A percentile compares a stretch with the other conserved stretches of the same genome.
These are phyloP conservation scores for Shargacucullia verbasci DNA, from an alignment of 2,888 invertebrate genomes.

Conservation along the genomic window DNA sequence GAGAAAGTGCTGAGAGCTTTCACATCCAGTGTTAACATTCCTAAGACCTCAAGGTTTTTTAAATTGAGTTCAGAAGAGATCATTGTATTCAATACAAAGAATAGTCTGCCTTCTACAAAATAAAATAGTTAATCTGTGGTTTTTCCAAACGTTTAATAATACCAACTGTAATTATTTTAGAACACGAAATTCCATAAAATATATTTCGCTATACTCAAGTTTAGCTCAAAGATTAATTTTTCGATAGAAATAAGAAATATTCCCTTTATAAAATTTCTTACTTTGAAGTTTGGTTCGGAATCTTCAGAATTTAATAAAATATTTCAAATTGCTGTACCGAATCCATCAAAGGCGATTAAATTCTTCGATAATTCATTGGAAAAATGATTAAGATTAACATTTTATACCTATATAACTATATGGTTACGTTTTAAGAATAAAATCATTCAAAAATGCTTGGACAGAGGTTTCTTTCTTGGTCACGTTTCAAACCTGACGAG, in stretches of 20 bases:
- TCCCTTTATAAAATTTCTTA: constrained; percentile 39
- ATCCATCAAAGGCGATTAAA: constrained; percentile 25
- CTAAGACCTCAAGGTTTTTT: too few relatives aligned
- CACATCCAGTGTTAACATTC: too few relatives aligned
- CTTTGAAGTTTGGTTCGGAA: constrained; percentile 36
- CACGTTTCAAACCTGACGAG: too few relatives aligned
- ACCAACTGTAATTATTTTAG: background rate
- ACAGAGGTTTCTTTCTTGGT: too few relatives aligned
- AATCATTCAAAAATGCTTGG: too few relatives aligned
- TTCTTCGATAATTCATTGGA: constrained; percentile 9
- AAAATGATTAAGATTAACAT: background rate
- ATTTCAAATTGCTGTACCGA: constrained; percentile 30
- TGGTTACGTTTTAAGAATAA: too few relatives aligned
- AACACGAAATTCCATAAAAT: constrained; percentile 5
- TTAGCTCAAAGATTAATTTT: constrained; percentile 33
- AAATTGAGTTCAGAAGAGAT: too few relatives aligned
- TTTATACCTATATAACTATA: too few relatives aligned
- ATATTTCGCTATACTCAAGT: background rate
- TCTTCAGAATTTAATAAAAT: constrained; percentile 46
- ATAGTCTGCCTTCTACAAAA: too few relatives aligned
- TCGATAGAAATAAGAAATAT: constrained; percentile 42
- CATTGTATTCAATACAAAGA: too few relatives aligned
- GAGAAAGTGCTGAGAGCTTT: too few relatives aligned
- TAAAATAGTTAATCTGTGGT: too few relatives aligned
- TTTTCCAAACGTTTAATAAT: background rate